Evolutionary conservation across 2,888 invertebrate species (phyloP).

Genomic region (Drosophila lacicola): DNA sequence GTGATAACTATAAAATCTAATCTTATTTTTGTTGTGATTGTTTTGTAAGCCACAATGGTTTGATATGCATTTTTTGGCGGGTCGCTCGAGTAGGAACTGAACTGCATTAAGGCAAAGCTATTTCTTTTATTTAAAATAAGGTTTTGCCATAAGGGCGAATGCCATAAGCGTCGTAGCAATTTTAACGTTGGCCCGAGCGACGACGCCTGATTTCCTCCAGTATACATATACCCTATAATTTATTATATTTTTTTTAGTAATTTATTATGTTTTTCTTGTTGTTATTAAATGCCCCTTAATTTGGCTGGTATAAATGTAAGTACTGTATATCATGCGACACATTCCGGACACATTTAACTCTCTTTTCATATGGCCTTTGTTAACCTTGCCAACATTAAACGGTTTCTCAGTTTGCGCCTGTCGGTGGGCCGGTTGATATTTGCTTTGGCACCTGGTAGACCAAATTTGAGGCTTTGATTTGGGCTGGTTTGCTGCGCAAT

Average conservation of each 20-base stretch:
- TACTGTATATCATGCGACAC: not conserved
- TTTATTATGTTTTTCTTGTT: not conserved
- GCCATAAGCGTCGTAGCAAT: too few relatives aligned
- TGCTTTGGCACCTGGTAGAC: conserved; percentile 11
- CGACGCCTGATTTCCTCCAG: too few relatives aligned
- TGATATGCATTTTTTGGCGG: too few relatives aligned
- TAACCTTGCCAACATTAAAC: conserved; percentile 6
- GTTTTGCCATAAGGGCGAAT: too few relatives aligned
- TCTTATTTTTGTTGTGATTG: too few relatives aligned
- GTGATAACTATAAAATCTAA: too few relatives aligned
- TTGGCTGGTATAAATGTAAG: not conserved
- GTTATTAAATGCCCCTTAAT: not conserved
- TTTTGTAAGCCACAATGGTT: too few relatives aligned
- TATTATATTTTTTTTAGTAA: not conserved
- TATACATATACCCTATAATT: too few relatives aligned
- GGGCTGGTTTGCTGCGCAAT: conserved; percentile 24
- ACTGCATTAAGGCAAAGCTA: too few relatives aligned
- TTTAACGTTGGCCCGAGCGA: too few relatives aligned
- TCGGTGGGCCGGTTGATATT: not conserved
- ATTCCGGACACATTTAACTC: not conserved
- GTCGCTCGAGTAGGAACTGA: too few relatives aligned
- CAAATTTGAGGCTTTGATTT: conserved; percentile 30
- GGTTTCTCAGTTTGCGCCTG: not conserved
- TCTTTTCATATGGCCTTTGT: not conserved
- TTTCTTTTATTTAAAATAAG: too few relatives aligned